phyloP scores from a whole-genome alignment of 1,140 invertebrate species.

The Heterodera carotae region DNA sequence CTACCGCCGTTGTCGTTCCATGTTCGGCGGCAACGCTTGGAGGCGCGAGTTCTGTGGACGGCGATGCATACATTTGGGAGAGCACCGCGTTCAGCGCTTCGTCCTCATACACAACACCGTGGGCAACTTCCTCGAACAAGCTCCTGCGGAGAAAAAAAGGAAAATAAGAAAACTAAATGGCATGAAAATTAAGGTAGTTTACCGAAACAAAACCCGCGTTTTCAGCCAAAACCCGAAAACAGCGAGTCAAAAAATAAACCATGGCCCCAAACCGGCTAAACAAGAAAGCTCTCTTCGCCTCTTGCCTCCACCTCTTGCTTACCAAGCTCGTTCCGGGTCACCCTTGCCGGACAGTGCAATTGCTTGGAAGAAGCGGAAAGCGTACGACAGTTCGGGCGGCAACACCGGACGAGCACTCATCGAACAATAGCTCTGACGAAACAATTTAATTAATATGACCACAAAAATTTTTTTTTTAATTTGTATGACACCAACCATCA shows the following conservation, averaged over 20 bases:
- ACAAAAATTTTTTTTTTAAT: slow-evolving; percentile 5
- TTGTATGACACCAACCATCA: slow-evolving; percentile 30
- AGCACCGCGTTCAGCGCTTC: slow-evolving; percentile 20
- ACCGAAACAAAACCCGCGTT: background rate
- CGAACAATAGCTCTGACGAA: slow-evolving; percentile 45
- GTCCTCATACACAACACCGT: slow-evolving; percentile 21
- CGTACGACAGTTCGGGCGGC: slow-evolving; percentile 36
- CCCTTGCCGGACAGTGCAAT: slow-evolving; percentile 40
- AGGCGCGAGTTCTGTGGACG: slow-evolving; percentile 13
- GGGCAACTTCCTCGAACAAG: slow-evolving; percentile 21
- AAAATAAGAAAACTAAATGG: too few relatives aligned
- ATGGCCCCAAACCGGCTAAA: too few relatives aligned
- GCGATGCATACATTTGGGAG: slow-evolving; percentile 17
- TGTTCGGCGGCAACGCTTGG: background rate
- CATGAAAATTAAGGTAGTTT: too few relatives aligned
- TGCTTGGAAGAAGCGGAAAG: slow-evolving; percentile 47
- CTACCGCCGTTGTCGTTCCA: background rate
- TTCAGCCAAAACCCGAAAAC: background rate
- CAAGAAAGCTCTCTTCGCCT: too few relatives aligned
- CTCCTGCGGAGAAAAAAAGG: background rate
- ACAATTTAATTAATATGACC: too few relatives aligned
- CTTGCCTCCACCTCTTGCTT: background rate
- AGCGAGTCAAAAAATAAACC: too few relatives aligned
- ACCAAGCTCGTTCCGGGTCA: slow-evolving; percentile 35
- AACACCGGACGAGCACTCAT: slow-evolving; percentile 36